Evolutionary conservation across 2,888 invertebrate species (phyloP), one percentile per base, ranked within the genome.

Genomic region (Sisyra nigra): DNA sequence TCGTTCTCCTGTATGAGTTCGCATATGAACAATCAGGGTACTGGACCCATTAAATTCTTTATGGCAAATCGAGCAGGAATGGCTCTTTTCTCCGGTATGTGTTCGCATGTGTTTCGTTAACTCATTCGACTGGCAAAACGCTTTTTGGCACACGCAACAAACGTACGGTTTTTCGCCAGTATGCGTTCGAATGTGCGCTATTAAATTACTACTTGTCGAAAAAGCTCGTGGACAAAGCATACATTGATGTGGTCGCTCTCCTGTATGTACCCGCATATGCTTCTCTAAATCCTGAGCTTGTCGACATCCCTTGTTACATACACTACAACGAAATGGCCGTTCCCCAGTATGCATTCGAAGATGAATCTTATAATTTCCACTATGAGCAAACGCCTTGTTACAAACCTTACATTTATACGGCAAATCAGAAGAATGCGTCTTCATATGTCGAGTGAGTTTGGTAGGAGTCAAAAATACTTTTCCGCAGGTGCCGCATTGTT

Each of bases 211-310:
- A 46, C 64, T 60, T n/a, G 66, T 65, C 3, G 63, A 63, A 50
- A 67, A 67, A 3, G 61, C 62, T 50, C 61, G 62, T 9, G 58
- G 55, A 51, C 67, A 67, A 39, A 62, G 52, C 9, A 55, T 53
- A 46, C 67, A 67, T 44, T 60, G 59, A 48, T 66, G 65, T 3
- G 65, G 65, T 44, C 61, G 55, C 51, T 65, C 65, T 30, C 66
- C 66, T 41, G 65, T 66, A 52, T 68, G 67, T 9, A 63, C 62
- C 45, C 64, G 53, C 57, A 62, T 59, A 49, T 68, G 67, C 46
- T 66, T 65, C 30, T 65, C 63, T 39, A 66, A 54, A 53, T 66
- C 65, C 44, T 65, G 65, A 8, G 63, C 60, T 47, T 66, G 66
- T 18, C 63, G 51, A 51, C 65, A 66, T 6, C 60, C 61, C 49